Percentiles rank a stretch among this genome's conserved stretches.
These are phyloP conservation scores for Amphipyra berbera DNA, from an alignment of 2,888 invertebrate genomes.

Conservation along the genomic window DNA sequence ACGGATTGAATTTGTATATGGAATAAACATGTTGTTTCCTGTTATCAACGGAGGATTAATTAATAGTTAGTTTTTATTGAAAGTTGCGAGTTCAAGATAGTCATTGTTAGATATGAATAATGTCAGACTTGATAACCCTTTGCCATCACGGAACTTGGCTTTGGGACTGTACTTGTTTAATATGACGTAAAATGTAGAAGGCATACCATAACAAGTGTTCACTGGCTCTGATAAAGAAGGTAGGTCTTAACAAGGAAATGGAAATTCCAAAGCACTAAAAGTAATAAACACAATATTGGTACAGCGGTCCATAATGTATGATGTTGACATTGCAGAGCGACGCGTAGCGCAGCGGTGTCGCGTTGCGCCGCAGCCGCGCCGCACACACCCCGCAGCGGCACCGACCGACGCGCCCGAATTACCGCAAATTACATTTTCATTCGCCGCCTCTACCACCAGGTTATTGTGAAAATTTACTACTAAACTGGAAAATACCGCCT, in stretches of 20 bases:
- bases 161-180: conserved; percentile 2
- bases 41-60: conserved; percentile 43
- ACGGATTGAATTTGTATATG: conserved; percentile 50
- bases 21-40: conserved; percentile 38
- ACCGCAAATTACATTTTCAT: conserved; percentile 87
- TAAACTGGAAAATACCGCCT: conserved; percentile 63
- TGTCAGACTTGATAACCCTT: conserved; percentile 46
- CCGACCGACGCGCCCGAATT: conserved; percentile 72
- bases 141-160: conserved; percentile 22
- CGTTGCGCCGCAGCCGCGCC: conserved; percentile 34
- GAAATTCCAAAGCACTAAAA: conserved; percentile 5
- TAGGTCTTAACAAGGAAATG: neutral
- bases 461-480: conserved; percentile 70
- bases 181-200: conserved; percentile 4
- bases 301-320: conserved; percentile 19
- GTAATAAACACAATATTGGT: conserved; percentile 20
- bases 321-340: conserved; percentile 39
- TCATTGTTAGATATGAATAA: conserved; percentile 27
- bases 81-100: conserved; percentile 20
- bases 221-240: too few relatives aligned
- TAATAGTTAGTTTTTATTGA: conserved; percentile 32
- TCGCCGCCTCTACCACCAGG: conserved; percentile 68
- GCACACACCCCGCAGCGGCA: conserved; percentile 49
- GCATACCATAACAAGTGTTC: neutral
- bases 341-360: conserved; percentile 51